Base-by-base conservation (phyloP, 2,888 invertebrate species). In the Plagiodera versicolora region DNA sequence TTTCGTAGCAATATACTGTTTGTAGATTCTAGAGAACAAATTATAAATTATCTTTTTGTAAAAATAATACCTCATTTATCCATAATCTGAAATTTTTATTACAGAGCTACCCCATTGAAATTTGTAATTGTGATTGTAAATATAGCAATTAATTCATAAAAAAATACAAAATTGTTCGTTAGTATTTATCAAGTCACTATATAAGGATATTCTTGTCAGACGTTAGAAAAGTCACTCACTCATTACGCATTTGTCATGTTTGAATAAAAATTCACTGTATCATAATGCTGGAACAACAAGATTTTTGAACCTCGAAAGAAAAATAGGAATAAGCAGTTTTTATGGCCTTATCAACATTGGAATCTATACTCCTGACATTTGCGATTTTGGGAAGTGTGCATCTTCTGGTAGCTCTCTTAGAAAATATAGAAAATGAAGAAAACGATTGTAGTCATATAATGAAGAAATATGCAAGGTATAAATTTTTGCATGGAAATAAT, bases 301-400 rank as follows among this genome's bases (percentile, higher is more conserved):
- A n/a, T 2, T 18, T 45, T 16, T 10, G 18, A 17, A 17, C 18
- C 3, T 17, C 11, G 9, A 10, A 45, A 11, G 20, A 17, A 19
- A 11, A 46, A 19, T 19, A n/a, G 46, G 18, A 46, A 46, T 19
- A 46, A 10, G 18, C 30, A 30, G 24, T 24, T 35, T 14, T 19
- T 6, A 53, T 53, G 53, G 53, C 53, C 51, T 62, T 74, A 64
- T 60, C 68, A 47, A 67, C 68, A 30, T 45, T 72, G 28, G 73
- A 75, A 66, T 74, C 74, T 1, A 67, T 74, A 39, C 28, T 74
- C n/a, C 54, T 75, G 20, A 74, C 75, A 16, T 68, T 74, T 49
- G 71, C 69, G 47, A 72, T 75, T 58, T 67, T 74, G 49, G 72
- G 71, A 24, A 70, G 72, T 48, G 72, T 74, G 19, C 73, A 75